phyloP scores from a whole-genome alignment of 2,888 invertebrate genomes.

The Rhabditoides inermis region DNA sequence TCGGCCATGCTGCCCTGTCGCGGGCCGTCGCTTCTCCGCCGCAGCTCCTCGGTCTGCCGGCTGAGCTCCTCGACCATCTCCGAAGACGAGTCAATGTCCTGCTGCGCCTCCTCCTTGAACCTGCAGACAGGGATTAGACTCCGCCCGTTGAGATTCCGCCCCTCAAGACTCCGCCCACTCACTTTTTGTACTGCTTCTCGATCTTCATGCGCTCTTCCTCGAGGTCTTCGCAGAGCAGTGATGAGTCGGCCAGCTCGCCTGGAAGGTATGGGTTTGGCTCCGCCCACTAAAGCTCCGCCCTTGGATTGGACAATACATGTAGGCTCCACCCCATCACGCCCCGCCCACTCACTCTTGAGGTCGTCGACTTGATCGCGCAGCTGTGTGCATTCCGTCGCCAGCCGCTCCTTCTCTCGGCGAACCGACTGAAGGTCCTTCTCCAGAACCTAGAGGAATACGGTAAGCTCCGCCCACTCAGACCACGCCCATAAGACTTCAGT shows the following conservation, averaged over 20 bases:
- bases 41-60: constrained; percentile 30
- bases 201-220: constrained; percentile 35
- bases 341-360: no score
- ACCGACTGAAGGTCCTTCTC: constrained; percentile 28
- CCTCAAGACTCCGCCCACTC: neutral
- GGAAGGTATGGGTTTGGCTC: no score
- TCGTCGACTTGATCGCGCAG: constrained; percentile 22
- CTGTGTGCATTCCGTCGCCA: constrained; percentile 22
- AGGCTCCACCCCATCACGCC: constrained; percentile 33
- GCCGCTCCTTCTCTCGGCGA: constrained; percentile 28
- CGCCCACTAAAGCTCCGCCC: no score
- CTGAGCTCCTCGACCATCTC: constrained; percentile 47
- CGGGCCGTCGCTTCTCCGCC: constrained; percentile 14
- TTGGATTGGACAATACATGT: no score
- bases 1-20: constrained; percentile 41
- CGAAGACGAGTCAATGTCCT: constrained; percentile 42
- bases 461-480: neutral
- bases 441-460: constrained; percentile 20
- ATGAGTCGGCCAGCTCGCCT: constrained; percentile 31
- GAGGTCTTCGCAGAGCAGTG: constrained; percentile 26
- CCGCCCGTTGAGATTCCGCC: neutral
- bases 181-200: constrained; percentile 38
- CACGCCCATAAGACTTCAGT: neutral
- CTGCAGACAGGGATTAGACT: constrained; percentile 1
- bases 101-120: constrained; percentile 36